Evolutionary conservation across 2,888 invertebrate species (phyloP), one percentile per base, ranked within the genome.

Genomic region (Axea sp.): DNA sequence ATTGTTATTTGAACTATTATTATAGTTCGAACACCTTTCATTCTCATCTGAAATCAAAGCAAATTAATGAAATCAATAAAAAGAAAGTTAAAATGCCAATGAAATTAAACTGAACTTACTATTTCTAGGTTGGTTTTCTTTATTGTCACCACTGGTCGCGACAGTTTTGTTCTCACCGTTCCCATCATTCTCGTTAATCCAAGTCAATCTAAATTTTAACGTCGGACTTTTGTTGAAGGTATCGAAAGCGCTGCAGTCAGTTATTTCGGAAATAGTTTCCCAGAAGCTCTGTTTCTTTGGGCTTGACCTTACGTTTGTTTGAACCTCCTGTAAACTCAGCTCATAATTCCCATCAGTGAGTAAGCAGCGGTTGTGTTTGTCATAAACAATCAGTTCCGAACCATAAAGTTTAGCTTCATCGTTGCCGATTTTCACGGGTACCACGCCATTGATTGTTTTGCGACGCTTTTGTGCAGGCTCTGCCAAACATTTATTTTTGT

Each of bases 281-380:
- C 93, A 93, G 62, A 91, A 93, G n/a, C 93, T 92, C 80, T 90
- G 89, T 82, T 93, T 93, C 83, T 92, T 92, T 6, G 94, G 93
- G 72, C 89, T 89, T 33, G 87, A 84, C 51, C 87, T 82, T 28
- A 87, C 83, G 69, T 86, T 87, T 8, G 86, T 82, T 68, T 88
- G 88, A 28, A 94, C 91, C 80, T 96, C 95, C 81, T 95, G 94
- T 73, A 97, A 88, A 47, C 94, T 93, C 64, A 97, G 89, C 85
- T 97, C 96, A 87, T 98, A 97, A 85, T 96, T 95, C 1, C 97
- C 97, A 78, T 96, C 95, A 0, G 93, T 93, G 45, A 96, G 89
- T 57, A 96, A 90, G 84, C 96, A 96, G 8, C 95, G 92, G 83
- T 94, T 95, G 82, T 95, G 93, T 85, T 96, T 96, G 86, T 97